Base-by-base conservation (phyloP, 2,888 invertebrate species). In the Drosophila lacicola region DNA sequence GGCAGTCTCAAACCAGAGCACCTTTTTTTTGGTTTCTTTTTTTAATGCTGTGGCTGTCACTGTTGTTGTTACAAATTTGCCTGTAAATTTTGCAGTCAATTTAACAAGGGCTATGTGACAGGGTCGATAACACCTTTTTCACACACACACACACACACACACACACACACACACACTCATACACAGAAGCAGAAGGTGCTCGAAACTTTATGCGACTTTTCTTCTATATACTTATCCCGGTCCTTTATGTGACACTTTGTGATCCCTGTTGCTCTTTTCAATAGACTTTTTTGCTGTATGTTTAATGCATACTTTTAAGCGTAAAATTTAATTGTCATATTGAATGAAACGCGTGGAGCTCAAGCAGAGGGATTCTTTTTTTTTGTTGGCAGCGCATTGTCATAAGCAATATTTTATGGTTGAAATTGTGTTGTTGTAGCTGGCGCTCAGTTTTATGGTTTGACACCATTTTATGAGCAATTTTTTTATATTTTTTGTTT, bases 41-140 rank as follows among this genome's bases (percentile, higher is more conserved):
- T 2, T 47, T 60, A 33, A 41, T 21, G 14, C 9, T 46, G n/a
- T 25, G 37, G 37, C 36, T 56, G 36, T 25, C 44, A 47, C 49
- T 61, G 60, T 63, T 63, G 74, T 53, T 68, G 49, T 49, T 66
- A 54, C 70, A 70, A 70, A 74, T 74, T 67, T 72, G 39, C 41
- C 49, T 62, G 61, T 64, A 60, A 54, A 80, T 80, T 80, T 86
- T 51, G 46, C 78, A 78, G 47, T 86, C 84, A 75, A 86, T 82
- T 82, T 69, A 69, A 58, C 79, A 76, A 61, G 57, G 44, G 41
- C 44, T 58, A 55, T 55, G 57, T 21, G 60, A 67, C 61, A 50
- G 71, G 58, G 69, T 75, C 61, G 75, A 65, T 57, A 75, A 63
- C 62, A 70, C 61, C 61, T 62, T 70, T 56, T 17, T 60, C 53